Percentiles rank a stretch among this genome's conserved stretches.
Conservation (phyloP, 2,797 vertebrate genomes). For the Takifugu rubripes region DNA sequence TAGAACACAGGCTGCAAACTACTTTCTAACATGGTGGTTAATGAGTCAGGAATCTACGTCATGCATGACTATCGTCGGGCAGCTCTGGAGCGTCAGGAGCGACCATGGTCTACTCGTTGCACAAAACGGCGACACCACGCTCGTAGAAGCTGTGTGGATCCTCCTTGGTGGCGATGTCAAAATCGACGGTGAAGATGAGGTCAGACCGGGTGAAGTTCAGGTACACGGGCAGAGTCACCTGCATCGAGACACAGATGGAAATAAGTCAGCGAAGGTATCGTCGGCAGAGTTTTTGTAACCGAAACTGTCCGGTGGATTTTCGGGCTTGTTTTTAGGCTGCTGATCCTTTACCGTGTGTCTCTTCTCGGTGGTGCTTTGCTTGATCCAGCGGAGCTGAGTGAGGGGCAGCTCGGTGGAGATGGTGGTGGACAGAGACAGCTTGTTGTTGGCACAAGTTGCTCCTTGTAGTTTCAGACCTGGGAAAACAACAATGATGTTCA, state of each 20-base stretch:
- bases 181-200: constrained; percentile 97
- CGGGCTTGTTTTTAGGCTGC: not conserved
- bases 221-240: constrained; percentile 98
- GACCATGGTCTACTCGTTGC: constrained; percentile 82
- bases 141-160: constrained; percentile 97
- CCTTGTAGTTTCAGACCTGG: constrained; percentile 87
- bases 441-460: constrained; percentile 92
- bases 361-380: constrained; percentile 85
- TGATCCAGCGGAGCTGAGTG: constrained; percentile 95
- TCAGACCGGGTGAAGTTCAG: constrained; percentile 97
- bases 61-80: constrained; percentile 13
- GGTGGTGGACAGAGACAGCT: constrained; percentile 88
- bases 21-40: constrained; percentile 25
- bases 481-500: not conserved
- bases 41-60: constrained; percentile 20
- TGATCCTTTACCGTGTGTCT: constrained; percentile 81
- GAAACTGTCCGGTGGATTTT: not conserved
- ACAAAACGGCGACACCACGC: constrained; percentile 93
- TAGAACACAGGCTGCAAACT: constrained; percentile 37
- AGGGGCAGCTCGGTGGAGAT: constrained; percentile 95
- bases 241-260: not conserved
- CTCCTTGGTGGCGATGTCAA: constrained; percentile 96
- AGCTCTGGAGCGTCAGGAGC: not conserved
- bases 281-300: fast-evolving
- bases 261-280: not conserved